phyloP scores from a whole-genome alignment of 2,888 invertebrate genomes.

The Yponomeuta cagnagella region DNA sequence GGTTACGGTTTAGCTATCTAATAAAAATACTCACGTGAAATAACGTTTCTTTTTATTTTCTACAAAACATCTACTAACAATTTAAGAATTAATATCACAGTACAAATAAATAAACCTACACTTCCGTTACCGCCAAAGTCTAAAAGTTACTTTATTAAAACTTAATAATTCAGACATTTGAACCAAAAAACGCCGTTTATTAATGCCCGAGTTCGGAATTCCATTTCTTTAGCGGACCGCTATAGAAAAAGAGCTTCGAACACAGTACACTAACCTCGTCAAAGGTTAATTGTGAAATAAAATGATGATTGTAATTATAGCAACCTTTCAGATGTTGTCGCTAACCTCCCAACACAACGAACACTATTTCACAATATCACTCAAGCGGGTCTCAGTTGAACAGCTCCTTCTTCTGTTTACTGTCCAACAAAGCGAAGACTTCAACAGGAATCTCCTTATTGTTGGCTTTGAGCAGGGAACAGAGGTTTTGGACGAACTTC shows the following conservation, averaged over 20 bases:
- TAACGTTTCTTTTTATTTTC: not conserved
- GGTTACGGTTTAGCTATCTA: not conserved
- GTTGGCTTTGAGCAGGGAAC: constrained; percentile 48
- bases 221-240: no score
- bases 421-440: constrained; percentile 35
- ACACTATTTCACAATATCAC: constrained; percentile 18
- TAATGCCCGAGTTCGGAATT: no score
- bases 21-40: not conserved
- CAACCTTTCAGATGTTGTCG: no score
- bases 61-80: constrained; percentile 3
- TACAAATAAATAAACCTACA: not conserved
- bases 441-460: constrained; percentile 48
- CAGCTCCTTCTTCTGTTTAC: constrained; percentile 28
- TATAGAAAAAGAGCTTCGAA: no score
- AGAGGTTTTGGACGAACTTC: constrained; percentile 52
- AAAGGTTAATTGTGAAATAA: no score
- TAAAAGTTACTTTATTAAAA: no score
- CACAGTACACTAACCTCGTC: no score
- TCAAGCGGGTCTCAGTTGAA: constrained; percentile 12
- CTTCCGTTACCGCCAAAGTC: no score
- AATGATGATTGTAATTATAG: no score
- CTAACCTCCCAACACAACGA: not conserved
- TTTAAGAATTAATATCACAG: constrained; percentile 16
- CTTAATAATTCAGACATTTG: no score
- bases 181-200: no score